Base-by-base conservation (phyloP, 1,140 invertebrate species). In the Brachystomella parvula region DNA sequence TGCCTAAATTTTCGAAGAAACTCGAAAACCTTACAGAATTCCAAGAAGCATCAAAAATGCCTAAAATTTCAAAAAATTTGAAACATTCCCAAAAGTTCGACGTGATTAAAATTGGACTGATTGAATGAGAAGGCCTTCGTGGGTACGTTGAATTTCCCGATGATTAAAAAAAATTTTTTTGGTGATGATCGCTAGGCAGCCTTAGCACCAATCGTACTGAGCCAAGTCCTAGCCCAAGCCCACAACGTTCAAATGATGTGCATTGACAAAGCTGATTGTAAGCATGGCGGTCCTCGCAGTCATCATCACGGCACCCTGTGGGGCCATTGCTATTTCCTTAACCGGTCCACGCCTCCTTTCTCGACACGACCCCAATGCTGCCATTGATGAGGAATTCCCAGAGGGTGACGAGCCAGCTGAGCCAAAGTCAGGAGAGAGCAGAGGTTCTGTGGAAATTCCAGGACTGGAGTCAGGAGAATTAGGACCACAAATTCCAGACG, bases 221-320 rank as follows among this genome's bases (percentile, higher is more conserved):
- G n/a, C 2, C 39, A 9, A 33, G 47, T 61, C 3, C 9, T 28
- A 30, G 35, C 28, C 31, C 60, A 33, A 0, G 21, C 12, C 17
- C 33, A 47, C 12, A 33, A 56, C 1, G n/a, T 33, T 6, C 24
- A 15, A 32, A 44, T 24, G 15, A 58, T 15, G 12, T 9, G 2
- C 17, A 35, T 33, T 1, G 0, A n/a, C 32, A 60, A 29, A 26
- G 67, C 26, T 9, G 26, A 66, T 82, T 28, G 73, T 82, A 3
- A 79, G 77, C 3, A 71, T 79, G 21, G 80, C 81, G 1, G 80
- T 82, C 3, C 66, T 82, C 12, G 76, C 75, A 39, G 82, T 82
- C 44, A 59, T 82, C 1, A 74, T 82, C 6, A 82, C 81, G 24
- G 81, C 81, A 1, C 81, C 81, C 1, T 53, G 81, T 0, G 81